These are phyloP conservation scores for Apostichopus californicus DNA, from an alignment of 35 echinoderm and acorn worm genomes.

Conservation along the genomic window DNA sequence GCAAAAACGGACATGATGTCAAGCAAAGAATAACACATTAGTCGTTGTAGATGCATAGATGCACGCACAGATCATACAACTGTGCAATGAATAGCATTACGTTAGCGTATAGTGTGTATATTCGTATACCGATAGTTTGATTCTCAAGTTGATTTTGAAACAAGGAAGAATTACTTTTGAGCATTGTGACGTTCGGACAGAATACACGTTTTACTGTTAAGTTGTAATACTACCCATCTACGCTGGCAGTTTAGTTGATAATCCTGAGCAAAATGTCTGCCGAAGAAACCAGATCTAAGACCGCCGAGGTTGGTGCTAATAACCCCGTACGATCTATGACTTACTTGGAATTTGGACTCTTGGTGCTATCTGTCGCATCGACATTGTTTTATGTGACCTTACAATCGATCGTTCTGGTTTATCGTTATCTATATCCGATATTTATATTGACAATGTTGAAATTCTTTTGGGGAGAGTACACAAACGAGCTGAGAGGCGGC, in stretches of 20 bases:
- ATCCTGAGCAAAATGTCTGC: neutral
- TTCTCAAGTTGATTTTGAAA: too few species aligned
- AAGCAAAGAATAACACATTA: too few species aligned
- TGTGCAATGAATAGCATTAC: too few species aligned
- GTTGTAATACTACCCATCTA: slow-evolving; percentile 2
- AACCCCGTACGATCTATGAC: neutral
- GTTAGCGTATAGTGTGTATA: too few species aligned
- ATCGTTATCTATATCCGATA: slow-evolving; percentile 11
- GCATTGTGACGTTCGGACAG: too few species aligned
- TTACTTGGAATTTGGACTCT: slow-evolving; percentile 34
- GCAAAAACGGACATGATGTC: too few species aligned
- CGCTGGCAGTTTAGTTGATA: neutral
- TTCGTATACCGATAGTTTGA: too few species aligned
- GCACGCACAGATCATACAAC: too few species aligned
- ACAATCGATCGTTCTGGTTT: neutral
- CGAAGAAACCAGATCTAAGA: neutral
- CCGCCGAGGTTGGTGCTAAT: neutral
- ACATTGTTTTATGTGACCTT: neutral
- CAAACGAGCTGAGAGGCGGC: slow-evolving; percentile 31
- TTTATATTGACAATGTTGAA: neutral
- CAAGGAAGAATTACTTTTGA: too few species aligned
- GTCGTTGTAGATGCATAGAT: too few species aligned
- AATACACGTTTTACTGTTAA: too few species aligned
- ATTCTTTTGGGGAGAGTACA: slow-evolving; percentile 36
- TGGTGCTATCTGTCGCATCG: neutral